Percentiles rank a stretch among this genome's conserved stretches.
Conservation (phyloP, 1,140 invertebrate species). For the Ganaspis sp. region DNA sequence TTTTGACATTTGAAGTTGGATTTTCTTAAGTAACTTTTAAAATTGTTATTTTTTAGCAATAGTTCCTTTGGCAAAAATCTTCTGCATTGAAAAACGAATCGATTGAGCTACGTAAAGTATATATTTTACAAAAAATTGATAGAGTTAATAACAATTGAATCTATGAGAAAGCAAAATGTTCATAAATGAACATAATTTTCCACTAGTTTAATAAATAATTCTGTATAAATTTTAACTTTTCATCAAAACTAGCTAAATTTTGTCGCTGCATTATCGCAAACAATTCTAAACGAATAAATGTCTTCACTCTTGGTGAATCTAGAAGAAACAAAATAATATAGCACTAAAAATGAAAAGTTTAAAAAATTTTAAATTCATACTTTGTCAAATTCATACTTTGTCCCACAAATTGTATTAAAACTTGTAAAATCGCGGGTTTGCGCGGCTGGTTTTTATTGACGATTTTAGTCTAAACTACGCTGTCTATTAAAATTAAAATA, state of each 20-base stretch:
- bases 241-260: background rate
- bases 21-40: no score
- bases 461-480: background rate
- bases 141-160: no score
- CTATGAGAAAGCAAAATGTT: no score
- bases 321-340: background rate
- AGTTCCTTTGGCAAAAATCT: no score
- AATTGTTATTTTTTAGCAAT: no score
- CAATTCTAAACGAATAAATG: background rate
- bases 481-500: background rate
- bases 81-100: no score
- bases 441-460: background rate
- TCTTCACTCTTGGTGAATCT: background rate
- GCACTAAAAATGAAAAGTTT: background rate
- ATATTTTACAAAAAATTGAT: no score
- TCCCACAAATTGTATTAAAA: background rate
- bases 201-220: background rate
- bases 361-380: background rate
- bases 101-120: no score
- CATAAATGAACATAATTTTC: background rate
- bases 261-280: background rate
- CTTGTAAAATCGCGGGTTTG: background rate
- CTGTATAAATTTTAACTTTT: background rate
- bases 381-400: background rate
- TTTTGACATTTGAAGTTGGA: no score